Percentiles rank a stretch among this genome's conserved stretches.
Conservation (phyloP, 2,797 vertebrate genomes). For the Sparidentex hasta region DNA sequence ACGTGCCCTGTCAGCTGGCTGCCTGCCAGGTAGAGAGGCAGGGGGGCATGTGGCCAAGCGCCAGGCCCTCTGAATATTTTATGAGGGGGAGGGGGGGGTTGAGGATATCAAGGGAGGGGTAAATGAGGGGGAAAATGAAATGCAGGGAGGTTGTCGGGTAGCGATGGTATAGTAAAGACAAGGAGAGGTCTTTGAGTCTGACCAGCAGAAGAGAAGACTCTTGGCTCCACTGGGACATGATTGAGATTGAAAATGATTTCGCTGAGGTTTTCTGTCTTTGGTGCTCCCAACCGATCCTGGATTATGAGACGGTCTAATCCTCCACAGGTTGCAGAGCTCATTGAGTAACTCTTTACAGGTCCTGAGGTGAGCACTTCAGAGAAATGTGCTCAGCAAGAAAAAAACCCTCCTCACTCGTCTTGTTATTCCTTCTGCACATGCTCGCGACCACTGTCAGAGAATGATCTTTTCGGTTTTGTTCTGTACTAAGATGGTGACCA, state of each 20-base stretch:
- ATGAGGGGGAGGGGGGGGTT: slow-evolving; percentile 39
- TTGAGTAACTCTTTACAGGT: background rate
- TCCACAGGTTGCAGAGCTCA: slow-evolving; percentile 14
- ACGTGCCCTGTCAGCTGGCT: slow-evolving; percentile 63
- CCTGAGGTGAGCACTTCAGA: slow-evolving; percentile 3
- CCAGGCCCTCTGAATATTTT: slow-evolving; percentile 72
- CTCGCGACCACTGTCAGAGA: no score
- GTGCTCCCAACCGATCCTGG: background rate
- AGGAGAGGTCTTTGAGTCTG: background rate
- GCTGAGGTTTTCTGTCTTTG: background rate
- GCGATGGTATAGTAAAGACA: background rate
- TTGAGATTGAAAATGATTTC: background rate
- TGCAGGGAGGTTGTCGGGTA: background rate
- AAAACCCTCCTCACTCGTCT: background rate
- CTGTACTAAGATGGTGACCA: no score
- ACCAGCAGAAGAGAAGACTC: background rate
- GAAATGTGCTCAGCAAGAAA: background rate
- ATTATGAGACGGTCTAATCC: slow-evolving; percentile 10
- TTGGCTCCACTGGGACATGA: no score
- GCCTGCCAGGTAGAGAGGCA: slow-evolving; percentile 39
- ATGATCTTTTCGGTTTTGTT: no score
- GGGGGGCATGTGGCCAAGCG: slow-evolving; percentile 52
- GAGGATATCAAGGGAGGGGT: background rate
- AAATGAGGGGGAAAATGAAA: background rate
- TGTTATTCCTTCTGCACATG: background rate